Evolutionary conservation across 1,140 invertebrate genomes (phyloP), one percentile per base, ranked within the genome.

Genomic region (Sitophilus oryzae): DNA sequence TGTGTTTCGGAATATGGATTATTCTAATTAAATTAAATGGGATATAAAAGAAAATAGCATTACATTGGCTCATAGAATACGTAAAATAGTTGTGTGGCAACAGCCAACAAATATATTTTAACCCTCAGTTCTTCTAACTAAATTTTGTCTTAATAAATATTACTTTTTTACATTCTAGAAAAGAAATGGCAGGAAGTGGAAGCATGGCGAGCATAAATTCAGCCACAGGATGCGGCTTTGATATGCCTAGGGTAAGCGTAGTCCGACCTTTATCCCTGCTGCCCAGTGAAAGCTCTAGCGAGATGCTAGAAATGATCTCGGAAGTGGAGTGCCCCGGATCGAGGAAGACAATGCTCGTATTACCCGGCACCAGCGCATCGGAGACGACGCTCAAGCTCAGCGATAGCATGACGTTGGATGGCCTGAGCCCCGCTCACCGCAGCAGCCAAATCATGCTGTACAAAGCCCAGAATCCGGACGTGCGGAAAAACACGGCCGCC

Each of bases 401-500:
- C 47, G 66, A 68, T 34, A 62, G 54, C 48, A 64, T 65, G 19
- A 67, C 63, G 19, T 43, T 68, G 52, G 64, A 67, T 34, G 68
- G 69, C 10, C 51, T 71, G 10, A 73, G 67, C 53, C 64, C 52
- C 72, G 78, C 64, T 63, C 78, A 78, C 64, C 70, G 77, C 38
- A 75, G 77, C 64, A 80, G 75, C 36, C 77, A 82, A 68, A 82
- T 83, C 35, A 73, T 84, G 67, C 74, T 85, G 46, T 82, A 82
- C 71, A 86, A 86, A 69, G 81, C 83, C 42, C 84, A 85, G 68
- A 85, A 84, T 71, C 76, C 79, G 22, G 86, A 89, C 67, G 83
- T 86, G 65, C 78, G 84, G 53, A 89, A 88, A 69, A 87, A 88
- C 71, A 87, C 85, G 11, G 84, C 85, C 46, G 83, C 85, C 47